phyloP scores from a whole-genome alignment of 2,888 invertebrate species.

The Asteroscopus sphinx region DNA sequence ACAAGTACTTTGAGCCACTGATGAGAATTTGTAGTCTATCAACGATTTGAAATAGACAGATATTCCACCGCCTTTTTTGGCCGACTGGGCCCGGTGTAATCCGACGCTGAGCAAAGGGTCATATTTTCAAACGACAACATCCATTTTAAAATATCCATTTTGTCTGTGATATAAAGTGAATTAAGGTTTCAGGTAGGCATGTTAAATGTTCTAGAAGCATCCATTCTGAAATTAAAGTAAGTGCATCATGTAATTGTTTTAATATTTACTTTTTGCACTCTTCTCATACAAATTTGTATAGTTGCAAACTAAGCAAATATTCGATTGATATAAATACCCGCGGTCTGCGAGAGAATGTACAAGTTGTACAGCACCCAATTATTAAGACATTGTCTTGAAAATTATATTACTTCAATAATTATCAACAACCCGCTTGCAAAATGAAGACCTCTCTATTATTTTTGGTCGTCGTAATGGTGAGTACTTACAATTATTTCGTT shows the following conservation, averaged over 20 bases:
- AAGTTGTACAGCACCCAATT: constrained; percentile 23
- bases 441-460: constrained; percentile 48
- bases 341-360: neutral
- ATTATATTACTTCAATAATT: neutral
- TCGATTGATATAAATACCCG: constrained; percentile 37
- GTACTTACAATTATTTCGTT: constrained; percentile 23
- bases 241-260: neutral
- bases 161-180: too few relatives aligned
- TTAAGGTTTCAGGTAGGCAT: neutral
- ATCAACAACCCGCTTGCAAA: constrained; percentile 10
- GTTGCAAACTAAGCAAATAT: constrained; percentile 22
- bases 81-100: too few relatives aligned
- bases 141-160: too few relatives aligned
- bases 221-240: neutral
- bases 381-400: neutral
- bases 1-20: too few relatives aligned
- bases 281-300: neutral
- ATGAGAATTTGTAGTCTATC: too few relatives aligned
- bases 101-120: too few relatives aligned
- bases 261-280: neutral
- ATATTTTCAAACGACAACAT: too few relatives aligned
- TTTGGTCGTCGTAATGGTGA: constrained; percentile 43
- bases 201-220: neutral
- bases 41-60: too few relatives aligned
- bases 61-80: too few relatives aligned